Conservation (phyloP, 2,113 vertebrate species). For the Catharus bicknelli region DNA sequence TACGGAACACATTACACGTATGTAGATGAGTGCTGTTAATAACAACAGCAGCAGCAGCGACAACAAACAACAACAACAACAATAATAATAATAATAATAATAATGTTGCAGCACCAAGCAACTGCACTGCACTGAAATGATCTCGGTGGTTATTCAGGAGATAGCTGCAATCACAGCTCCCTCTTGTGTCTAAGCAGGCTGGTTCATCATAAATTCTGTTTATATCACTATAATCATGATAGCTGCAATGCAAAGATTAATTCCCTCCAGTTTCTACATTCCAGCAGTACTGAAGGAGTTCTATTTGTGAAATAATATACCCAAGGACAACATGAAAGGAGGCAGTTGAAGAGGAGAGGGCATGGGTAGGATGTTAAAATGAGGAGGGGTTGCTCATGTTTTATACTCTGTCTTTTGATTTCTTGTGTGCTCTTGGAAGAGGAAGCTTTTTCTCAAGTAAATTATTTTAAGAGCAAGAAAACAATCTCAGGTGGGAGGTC, state of each 20-base stretch:
- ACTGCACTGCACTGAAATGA: background rate
- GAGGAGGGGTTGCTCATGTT: background rate
- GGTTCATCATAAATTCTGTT: background rate
- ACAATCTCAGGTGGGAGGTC: background rate
- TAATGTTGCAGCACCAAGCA: background rate
- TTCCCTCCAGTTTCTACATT: background rate
- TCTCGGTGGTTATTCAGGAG: background rate
- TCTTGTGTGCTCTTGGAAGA: background rate
- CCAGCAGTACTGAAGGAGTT: background rate
- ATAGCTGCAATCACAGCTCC: slow-evolving; percentile 32
- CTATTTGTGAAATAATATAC: background rate
- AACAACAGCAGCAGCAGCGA: background rate
- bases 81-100: background rate
- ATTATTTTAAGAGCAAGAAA: background rate
- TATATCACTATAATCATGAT: background rate
- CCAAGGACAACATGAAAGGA: background rate
- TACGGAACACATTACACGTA: slow-evolving; percentile 91
- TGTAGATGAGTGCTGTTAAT: background rate
- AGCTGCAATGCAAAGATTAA: background rate
- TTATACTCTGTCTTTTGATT: background rate
- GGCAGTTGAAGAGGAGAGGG: background rate
- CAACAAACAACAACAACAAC: no score
- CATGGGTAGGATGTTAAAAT: background rate
- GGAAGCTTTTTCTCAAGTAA: background rate
- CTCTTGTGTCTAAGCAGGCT: slow-evolving; percentile 45